Evolutionary conservation across 1,140 invertebrate genomes (phyloP).

Genomic region (Potamilus streckersoni): DNA sequence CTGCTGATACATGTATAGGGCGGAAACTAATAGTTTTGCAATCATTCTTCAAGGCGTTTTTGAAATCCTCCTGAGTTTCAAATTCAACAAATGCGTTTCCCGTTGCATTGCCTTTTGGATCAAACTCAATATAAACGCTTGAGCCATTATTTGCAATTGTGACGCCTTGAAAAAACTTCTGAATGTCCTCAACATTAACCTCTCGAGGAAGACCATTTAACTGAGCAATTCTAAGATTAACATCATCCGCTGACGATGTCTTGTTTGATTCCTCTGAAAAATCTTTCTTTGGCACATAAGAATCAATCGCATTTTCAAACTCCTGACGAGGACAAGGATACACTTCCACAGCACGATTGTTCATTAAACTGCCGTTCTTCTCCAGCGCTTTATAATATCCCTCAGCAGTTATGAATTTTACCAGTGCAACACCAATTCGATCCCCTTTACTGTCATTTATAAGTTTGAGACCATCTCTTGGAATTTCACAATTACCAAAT

Average conservation of each 20-base stretch:
- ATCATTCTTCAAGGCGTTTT: conserved; percentile 52
- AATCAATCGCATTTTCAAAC: conserved; percentile 57
- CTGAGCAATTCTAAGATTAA: no score
- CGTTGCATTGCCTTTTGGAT: conserved; percentile 72
- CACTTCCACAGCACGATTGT: conserved; percentile 55
- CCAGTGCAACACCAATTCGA: conserved; percentile 82
- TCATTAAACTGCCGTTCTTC: conserved; percentile 67
- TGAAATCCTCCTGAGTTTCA: conserved; percentile 74
- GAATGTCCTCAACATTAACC: conserved; percentile 29
- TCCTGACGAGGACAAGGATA: conserved; percentile 46
- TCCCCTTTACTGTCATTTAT: conserved; percentile 84
- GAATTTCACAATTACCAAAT: conserved; percentile 82
- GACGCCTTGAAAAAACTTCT: conserved; percentile 42
- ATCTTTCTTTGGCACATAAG: conserved; percentile 34
- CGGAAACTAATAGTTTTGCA: conserved; percentile 52
- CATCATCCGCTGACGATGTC: no score
- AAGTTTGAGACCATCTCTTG: conserved; percentile 86
- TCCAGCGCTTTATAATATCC: conserved; percentile 79
- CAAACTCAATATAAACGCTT: conserved; percentile 76
- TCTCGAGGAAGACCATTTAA: not conserved
- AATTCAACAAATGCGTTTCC: conserved; percentile 81
- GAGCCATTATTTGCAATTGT: conserved; percentile 58
- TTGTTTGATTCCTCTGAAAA: no score
- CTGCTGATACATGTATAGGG: conserved; percentile 48
- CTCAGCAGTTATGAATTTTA: conserved; percentile 77